Evolutionary conservation across 1,140 invertebrate genomes (phyloP).

Genomic region (Colletes gigas): DNA sequence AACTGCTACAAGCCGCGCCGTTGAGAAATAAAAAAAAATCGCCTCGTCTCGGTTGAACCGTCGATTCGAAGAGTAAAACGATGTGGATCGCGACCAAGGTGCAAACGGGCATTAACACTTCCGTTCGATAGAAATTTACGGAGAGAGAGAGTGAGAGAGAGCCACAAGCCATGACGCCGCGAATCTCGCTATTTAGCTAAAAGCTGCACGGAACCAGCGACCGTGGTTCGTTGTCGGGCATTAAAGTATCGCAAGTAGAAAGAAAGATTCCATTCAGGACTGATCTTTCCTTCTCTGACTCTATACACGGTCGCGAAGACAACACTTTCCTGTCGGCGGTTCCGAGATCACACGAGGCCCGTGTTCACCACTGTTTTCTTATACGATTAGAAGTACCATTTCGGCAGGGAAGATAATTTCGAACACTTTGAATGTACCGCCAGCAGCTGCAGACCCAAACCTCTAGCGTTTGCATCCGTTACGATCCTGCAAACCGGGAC

Average conservation of each 20-base stretch:
- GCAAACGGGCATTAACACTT: conserved; percentile 57
- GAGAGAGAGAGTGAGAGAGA: neutral
- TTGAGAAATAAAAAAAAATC: conserved; percentile 24
- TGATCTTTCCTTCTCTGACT: too few species aligned
- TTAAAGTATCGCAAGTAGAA: neutral
- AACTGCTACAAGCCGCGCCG: conserved; percentile 4
- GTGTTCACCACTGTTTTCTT: conserved; percentile 33
- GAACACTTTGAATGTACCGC: conserved; percentile 23
- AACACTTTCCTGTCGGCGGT: conserved; percentile 7
- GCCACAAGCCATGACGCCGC: conserved; percentile 17
- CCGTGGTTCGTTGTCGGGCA: conserved; percentile 22
- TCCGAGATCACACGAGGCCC: conserved; percentile 6
- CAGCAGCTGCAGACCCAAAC: conserved; percentile 36
- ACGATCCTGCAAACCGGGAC: conserved; percentile 30
- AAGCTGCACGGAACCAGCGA: conserved; percentile 12
- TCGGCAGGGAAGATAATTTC: conserved; percentile 2
- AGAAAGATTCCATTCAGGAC: too few species aligned
- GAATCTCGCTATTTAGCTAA: conserved; percentile 24
- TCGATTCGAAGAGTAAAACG: neutral
- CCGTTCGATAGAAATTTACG: conserved; percentile 11
- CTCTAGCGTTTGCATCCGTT: conserved; percentile 21
- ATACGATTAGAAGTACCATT: conserved; percentile 28
- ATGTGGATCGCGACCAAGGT: conserved; percentile 24
- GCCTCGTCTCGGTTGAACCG: conserved; percentile 16
- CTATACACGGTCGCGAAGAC: conserved; percentile 1